These are phyloP conservation scores for Rhombomys opimus DNA, from an alignment of 2,113 vertebrate genomes.

Conservation along the genomic window DNA sequence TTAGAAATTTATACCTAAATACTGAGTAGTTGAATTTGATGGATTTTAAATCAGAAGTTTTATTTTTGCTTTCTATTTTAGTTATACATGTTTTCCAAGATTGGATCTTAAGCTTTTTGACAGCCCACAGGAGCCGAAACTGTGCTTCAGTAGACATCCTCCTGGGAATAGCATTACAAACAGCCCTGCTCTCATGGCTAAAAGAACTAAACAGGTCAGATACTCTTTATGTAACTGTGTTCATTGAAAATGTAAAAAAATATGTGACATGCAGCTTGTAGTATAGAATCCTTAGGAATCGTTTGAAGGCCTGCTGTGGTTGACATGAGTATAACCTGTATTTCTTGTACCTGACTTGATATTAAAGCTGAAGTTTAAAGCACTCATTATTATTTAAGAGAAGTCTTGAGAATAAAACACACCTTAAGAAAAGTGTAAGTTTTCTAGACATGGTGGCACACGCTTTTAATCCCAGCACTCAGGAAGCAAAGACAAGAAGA, in stretches of 20 bases:
- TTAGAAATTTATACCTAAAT: constrained; percentile 59
- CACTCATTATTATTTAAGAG: background rate
- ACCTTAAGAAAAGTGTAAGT: background rate
- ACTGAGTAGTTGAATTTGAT: constrained; percentile 62
- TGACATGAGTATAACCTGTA: constrained; percentile 35
- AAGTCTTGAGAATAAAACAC: constrained; percentile 51
- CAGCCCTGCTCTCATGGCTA: constrained; percentile 96
- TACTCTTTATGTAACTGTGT: constrained; percentile 61
- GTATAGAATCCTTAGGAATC: background rate
- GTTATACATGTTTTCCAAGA: constrained; percentile 95
- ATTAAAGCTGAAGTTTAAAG: constrained; percentile 18
- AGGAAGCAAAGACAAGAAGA: background rate
- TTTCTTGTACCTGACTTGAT: background rate
- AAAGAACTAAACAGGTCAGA: constrained; percentile 97
- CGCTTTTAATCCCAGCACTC: background rate
- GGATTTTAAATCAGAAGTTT: constrained; percentile 70
- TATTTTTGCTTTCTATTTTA: constrained; percentile 82
- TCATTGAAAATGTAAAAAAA: constrained; percentile 63
- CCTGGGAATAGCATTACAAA: constrained; percentile 91
- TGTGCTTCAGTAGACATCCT: constrained; percentile 89
- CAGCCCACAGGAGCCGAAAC: constrained; percentile 91
- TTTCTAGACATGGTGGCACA: background rate
- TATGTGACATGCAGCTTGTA: constrained; percentile 45
- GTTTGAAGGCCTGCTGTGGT: constrained; percentile 16
- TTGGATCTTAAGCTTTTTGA: constrained; percentile 94